Percentiles rank a stretch among this genome's conserved stretches.
phyloP scores from a whole-genome alignment of 2,888 invertebrate genomes.

The Silvanus unidentatus region DNA sequence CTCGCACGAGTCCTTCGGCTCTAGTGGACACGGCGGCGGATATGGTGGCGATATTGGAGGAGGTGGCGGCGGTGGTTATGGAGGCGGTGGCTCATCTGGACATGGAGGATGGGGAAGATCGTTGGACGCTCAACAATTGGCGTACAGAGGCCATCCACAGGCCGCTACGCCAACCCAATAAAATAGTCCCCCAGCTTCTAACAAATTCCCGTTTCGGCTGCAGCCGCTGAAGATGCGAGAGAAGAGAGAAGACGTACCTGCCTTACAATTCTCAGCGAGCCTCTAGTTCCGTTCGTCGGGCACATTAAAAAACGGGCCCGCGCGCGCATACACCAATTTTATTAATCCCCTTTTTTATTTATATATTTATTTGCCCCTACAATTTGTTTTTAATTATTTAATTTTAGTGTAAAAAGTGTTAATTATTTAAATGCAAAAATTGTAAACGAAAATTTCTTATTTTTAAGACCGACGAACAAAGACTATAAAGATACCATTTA shows the following conservation, averaged over 20 bases:
- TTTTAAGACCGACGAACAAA: conserved; percentile 32
- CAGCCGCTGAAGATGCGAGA: background rate
- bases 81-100: conserved; percentile 56
- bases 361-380: conserved; percentile 33
- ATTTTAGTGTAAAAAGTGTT: conserved; percentile 5
- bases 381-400: conserved; percentile 22
- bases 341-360: too few relatives aligned
- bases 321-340: conserved; percentile 11
- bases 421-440: background rate
- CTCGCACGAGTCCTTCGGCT: conserved; percentile 59
- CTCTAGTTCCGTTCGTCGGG: conserved; percentile 29
- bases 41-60: conserved; percentile 54
- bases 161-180: conserved; percentile 34
- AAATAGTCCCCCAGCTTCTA: conserved; percentile 1
- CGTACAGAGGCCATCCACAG: conserved; percentile 64
- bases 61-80: conserved; percentile 48
- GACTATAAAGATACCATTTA: conserved; percentile 35
- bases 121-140: conserved; percentile 68
- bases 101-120: conserved; percentile 72
- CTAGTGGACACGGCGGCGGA: conserved; percentile 37
- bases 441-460: too few relatives aligned
- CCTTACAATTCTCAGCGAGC: conserved; percentile 18
- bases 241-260: too few relatives aligned
- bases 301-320: too few relatives aligned
- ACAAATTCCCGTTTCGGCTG: too few relatives aligned